These are phyloP conservation scores for Pleuronectes platessa DNA, from an alignment of 2,113 vertebrate species.

Conservation along the genomic window DNA sequence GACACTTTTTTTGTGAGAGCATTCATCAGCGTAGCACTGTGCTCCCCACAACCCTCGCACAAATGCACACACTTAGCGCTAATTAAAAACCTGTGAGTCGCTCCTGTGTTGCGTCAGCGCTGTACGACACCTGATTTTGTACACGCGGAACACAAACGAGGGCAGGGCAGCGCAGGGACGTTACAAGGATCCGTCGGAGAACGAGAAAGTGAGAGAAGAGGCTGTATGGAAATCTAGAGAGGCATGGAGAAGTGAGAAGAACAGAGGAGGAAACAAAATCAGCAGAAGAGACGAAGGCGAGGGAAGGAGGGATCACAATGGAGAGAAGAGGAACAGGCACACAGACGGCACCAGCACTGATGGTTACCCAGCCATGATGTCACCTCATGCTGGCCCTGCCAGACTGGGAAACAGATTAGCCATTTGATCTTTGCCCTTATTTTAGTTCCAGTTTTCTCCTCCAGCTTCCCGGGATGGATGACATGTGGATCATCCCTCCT, in stretches of 20 bases:
- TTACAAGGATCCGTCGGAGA: neutral
- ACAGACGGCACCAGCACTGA: slow-evolving; percentile 46
- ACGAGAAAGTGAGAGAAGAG: slow-evolving; percentile 27
- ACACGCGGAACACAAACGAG: slow-evolving; percentile 8
- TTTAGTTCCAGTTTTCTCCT: slow-evolving; percentile 70
- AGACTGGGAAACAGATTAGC: slow-evolving; percentile 61
- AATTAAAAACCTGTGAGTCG: slow-evolving; percentile 63
- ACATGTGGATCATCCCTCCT: slow-evolving; percentile 48
- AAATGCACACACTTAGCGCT: slow-evolving; percentile 46
- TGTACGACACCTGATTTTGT: slow-evolving; percentile 48
- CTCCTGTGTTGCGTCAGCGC: slow-evolving; percentile 36
- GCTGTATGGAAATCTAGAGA: slow-evolving; percentile 28
- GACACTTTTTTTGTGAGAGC: slow-evolving; percentile 57
- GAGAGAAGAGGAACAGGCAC: slow-evolving; percentile 20
- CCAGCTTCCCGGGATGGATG: slow-evolving; percentile 72
- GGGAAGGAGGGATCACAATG: slow-evolving; percentile 14
- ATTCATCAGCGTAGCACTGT: slow-evolving; percentile 46
- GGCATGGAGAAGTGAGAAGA: slow-evolving; percentile 12
- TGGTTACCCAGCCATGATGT: slow-evolving; percentile 79
- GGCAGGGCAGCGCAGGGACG: slow-evolving; percentile 18
- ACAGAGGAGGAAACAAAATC: slow-evolving; percentile 2
- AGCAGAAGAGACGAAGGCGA: slow-evolving; percentile 8
- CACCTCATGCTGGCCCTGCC: slow-evolving; percentile 71
- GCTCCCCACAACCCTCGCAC: slow-evolving; percentile 46
- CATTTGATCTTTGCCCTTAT: slow-evolving; percentile 75